Evolutionary conservation across 2,888 invertebrate species (phyloP).

Genomic region (Drosophila macrospina): DNA sequence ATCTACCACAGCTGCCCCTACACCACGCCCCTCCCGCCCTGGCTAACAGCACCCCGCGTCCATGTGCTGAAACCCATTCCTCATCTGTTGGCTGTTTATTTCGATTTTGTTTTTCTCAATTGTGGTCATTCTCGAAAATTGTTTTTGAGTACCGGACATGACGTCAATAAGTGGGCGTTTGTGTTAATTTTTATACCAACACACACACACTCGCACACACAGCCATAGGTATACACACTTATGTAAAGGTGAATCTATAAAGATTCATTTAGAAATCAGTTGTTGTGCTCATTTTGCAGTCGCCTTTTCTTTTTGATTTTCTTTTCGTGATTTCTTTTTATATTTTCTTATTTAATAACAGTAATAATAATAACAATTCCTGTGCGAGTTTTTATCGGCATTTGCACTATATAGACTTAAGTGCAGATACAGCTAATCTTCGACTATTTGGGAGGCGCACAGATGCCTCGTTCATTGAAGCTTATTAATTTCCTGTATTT

Average conservation of each 20-base stretch:
- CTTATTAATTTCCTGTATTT: constrained; percentile 68
- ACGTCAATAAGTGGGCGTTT: constrained; percentile 85
- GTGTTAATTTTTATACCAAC: constrained; percentile 80
- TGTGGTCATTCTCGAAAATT: constrained; percentile 82
- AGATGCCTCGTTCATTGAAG: constrained; percentile 1
- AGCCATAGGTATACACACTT: constrained; percentile 26
- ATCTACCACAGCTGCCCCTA: constrained; percentile 40
- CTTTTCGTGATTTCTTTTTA: too few species aligned
- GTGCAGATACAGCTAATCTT: constrained; percentile 8
- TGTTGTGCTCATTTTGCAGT: constrained; percentile 19
- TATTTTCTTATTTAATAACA: constrained; percentile 48
- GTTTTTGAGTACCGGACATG: constrained; percentile 84
- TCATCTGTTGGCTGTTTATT: constrained; percentile 66
- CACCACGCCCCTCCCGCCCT: neutral
- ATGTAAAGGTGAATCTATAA: constrained; percentile 46
- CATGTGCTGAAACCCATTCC: constrained; percentile 35
- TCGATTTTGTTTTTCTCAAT: constrained; percentile 80
- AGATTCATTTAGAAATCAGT: constrained; percentile 35
- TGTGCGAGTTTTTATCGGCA: constrained; percentile 56
- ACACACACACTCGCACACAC: constrained; percentile 23
- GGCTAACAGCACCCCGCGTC: neutral
- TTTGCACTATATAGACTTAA: neutral
- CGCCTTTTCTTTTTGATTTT: neutral
- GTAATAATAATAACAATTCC: constrained; percentile 64
- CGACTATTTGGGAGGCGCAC: neutral